Conservation (phyloP, 2,113 vertebrate species). For the Vicugna pacos region DNA sequence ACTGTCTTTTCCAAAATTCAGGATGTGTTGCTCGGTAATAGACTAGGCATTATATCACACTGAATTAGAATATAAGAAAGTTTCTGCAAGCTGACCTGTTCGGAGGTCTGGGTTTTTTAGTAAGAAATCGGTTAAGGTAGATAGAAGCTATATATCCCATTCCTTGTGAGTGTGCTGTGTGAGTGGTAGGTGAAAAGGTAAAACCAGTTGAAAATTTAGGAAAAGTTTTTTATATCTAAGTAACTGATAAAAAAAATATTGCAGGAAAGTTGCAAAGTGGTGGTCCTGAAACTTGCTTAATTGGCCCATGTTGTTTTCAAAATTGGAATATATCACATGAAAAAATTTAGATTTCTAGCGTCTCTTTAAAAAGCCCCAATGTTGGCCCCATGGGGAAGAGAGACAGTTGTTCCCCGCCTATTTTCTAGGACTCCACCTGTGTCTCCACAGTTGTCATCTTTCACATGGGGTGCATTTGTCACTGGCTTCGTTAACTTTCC, state of each 20-base stretch:
- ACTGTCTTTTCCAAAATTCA: not conserved
- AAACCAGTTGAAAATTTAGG: not conserved
- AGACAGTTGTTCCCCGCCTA: not conserved
- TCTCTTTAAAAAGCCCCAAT: not conserved
- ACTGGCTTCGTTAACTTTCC: not conserved
- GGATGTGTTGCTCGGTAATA: slow-evolving; percentile 43
- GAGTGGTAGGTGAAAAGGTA: not conserved
- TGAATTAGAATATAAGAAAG: not conserved
- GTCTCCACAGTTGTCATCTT: too few species aligned
- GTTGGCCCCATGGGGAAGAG: not conserved
- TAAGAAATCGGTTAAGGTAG: too few species aligned
- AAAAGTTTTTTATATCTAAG: not conserved
- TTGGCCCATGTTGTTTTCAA: not conserved
- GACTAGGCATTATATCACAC: not conserved
- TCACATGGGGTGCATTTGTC: too few species aligned
- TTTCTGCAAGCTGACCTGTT: not conserved
- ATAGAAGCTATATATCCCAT: not conserved
- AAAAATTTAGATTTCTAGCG: not conserved
- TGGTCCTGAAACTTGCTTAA: not conserved
- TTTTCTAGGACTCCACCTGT: not conserved
- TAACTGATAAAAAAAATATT: not conserved
- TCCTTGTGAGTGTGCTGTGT: not conserved
- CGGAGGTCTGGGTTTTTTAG: too few species aligned
- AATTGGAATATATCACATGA: not conserved
- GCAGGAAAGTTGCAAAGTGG: not conserved